Conservation (phyloP, 2,888 invertebrate genomes). For the Eilema sororculum region DNA sequence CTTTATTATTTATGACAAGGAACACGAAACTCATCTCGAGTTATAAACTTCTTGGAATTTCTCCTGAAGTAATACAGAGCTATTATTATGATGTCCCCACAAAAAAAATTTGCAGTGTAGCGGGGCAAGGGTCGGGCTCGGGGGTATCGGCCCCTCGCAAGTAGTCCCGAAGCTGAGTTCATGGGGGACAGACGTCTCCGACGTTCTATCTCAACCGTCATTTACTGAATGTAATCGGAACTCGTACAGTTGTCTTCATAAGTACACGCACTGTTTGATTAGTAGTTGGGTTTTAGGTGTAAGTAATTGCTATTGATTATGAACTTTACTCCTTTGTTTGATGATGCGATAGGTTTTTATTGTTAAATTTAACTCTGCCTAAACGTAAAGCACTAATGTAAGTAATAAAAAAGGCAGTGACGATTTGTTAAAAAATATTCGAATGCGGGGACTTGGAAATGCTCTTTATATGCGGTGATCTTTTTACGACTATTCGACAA, state of each 20-base stretch:
- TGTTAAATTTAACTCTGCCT: not conserved
- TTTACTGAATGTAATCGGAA: slow-evolving; percentile 26
- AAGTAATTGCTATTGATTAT: not conserved
- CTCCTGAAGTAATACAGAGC: slow-evolving; percentile 87
- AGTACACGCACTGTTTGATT: slow-evolving; percentile 11
- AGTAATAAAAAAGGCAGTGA: slow-evolving; percentile 22
- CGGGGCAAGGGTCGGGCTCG: slow-evolving; percentile 66
- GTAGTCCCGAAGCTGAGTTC: slow-evolving; percentile 62
- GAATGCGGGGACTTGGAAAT: slow-evolving; percentile 52
- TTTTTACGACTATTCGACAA: slow-evolving; percentile 68
- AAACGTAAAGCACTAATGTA: not conserved
- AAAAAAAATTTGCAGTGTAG: slow-evolving; percentile 82
- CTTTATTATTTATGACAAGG: slow-evolving; percentile 88
- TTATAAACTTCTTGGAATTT: slow-evolving; percentile 88
- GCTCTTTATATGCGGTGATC: slow-evolving; percentile 61
- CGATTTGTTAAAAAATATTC: slow-evolving; percentile 35
- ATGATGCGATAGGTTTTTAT: not conserved
- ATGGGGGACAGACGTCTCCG: slow-evolving; percentile 53
- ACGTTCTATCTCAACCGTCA: slow-evolving; percentile 25
- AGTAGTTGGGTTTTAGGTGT: not conserved
- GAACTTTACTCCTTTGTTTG: not conserved
- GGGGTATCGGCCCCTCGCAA: slow-evolving; percentile 54
- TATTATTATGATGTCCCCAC: slow-evolving; percentile 87
- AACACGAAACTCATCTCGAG: slow-evolving; percentile 88
- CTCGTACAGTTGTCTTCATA: slow-evolving; percentile 23